Percentiles rank a stretch among this genome's conserved stretches.
Evolutionary conservation across 1,140 invertebrate species (phyloP).

Genomic region (Drosophila athabasca): DNA sequence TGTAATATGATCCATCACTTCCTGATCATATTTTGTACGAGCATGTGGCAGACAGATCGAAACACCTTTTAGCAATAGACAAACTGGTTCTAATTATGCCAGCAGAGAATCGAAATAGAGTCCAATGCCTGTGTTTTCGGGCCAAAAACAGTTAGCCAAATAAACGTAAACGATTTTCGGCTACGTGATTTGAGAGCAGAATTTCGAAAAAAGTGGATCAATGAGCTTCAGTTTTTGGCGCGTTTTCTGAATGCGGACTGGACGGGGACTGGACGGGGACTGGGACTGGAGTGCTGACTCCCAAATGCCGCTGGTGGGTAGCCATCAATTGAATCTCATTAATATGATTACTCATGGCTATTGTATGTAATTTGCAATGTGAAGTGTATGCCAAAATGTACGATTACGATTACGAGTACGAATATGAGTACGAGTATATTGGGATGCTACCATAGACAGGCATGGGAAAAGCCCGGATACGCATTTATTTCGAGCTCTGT

Average conservation of each 20-base stretch:
- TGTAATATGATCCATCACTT: background rate
- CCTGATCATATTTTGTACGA: background rate
- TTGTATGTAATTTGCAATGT: constrained; percentile 62
- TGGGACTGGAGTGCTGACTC: background rate
- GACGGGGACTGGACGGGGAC: background rate
- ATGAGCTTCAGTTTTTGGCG: constrained; percentile 59
- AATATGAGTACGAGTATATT: constrained; percentile 26
- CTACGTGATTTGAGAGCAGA: constrained; percentile 74
- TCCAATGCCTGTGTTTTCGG: constrained; percentile 5
- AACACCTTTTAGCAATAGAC: constrained; percentile 22
- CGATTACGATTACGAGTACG: background rate
- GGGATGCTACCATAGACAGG: constrained; percentile 45
- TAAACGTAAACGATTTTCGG: constrained; percentile 57
- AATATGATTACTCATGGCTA: constrained; percentile 75
- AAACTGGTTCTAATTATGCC: constrained; percentile 78
- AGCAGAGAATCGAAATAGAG: background rate
- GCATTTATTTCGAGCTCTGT: constrained; percentile 57
- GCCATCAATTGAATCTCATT: constrained; percentile 52
- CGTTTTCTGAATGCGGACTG: constrained; percentile 26
- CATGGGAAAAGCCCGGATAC: constrained; percentile 66
- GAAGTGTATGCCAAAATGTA: constrained; percentile 62
- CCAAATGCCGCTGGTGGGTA: constrained; percentile 7
- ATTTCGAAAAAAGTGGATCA: constrained; percentile 72
- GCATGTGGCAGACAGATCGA: constrained; percentile 6
- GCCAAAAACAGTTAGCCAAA: constrained; percentile 73